These are phyloP conservation scores for Melanotaenia trifasciata DNA, from an alignment of 2,797 vertebrate genomes.

Conservation along the genomic window DNA sequence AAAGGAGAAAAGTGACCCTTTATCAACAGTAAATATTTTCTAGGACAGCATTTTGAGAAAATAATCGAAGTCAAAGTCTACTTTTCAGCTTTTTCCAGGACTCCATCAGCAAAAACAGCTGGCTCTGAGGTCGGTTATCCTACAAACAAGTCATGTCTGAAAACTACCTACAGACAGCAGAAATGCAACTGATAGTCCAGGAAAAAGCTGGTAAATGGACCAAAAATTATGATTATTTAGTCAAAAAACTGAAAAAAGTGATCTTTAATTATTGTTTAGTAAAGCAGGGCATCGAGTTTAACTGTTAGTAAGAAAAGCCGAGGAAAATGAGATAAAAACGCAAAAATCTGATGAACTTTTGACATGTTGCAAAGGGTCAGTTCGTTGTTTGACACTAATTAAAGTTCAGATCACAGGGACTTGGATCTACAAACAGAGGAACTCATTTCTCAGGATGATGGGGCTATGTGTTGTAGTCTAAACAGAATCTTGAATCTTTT, in stretches of 20 bases:
- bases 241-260: slow-evolving; percentile 24
- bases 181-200: neutral
- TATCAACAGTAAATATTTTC: neutral
- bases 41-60: neutral
- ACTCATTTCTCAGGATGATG: slow-evolving; percentile 67
- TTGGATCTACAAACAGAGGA: slow-evolving; percentile 61
- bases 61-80: neutral
- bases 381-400: slow-evolving; percentile 42
- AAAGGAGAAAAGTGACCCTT: neutral
- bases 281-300: slow-evolving; percentile 25
- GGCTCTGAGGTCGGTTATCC: neutral
- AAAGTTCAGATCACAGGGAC: slow-evolving; percentile 50
- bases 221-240: neutral
- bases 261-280: slow-evolving; percentile 16
- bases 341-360: neutral
- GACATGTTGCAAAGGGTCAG: slow-evolving; percentile 28
- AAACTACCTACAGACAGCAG: neutral
- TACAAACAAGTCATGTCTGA: neutral
- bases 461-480: neutral
- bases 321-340: slow-evolving; percentile 50
- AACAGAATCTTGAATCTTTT: neutral
- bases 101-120: neutral
- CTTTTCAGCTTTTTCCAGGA: slow-evolving; percentile 3
- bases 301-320: slow-evolving; percentile 48
- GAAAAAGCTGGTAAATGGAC: slow-evolving; percentile 7